A percentile compares a stretch with the other conserved stretches of the same genome.
Evolutionary conservation across 2,113 vertebrate species (phyloP).

Genomic region (Hippolais icterina): DNA sequence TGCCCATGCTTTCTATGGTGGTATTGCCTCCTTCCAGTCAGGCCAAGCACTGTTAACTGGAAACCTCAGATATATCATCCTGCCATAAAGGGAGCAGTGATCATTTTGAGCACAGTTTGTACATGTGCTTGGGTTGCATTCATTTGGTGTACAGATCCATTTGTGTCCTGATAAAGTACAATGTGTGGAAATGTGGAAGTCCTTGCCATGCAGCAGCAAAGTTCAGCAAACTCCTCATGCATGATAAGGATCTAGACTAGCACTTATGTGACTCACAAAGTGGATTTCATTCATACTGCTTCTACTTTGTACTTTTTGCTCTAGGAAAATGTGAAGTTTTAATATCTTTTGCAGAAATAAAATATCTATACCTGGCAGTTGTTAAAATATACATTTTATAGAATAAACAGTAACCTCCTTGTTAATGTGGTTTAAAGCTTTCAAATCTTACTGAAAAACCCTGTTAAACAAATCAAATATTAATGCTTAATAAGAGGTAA

Average conservation of each 20-base stretch:
- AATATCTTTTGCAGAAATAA: background rate
- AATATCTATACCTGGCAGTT: background rate
- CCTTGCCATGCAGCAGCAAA: background rate
- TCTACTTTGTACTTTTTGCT: background rate
- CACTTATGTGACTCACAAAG: background rate
- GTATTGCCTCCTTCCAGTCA: background rate
- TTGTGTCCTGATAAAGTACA: background rate
- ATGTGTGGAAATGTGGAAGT: background rate
- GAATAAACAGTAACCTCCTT: conserved; percentile 4
- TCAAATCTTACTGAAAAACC: background rate
- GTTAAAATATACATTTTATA: conserved; percentile 41
- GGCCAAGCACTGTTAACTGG: background rate
- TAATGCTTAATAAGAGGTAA: conserved; percentile 60
- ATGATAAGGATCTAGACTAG: background rate
- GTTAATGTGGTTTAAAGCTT: conserved; percentile 34
- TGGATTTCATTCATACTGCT: background rate
- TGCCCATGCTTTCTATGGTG: background rate
- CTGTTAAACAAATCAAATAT: conserved; percentile 66
- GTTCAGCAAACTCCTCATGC: background rate
- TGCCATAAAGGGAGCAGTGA: background rate
- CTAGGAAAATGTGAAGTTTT: background rate
- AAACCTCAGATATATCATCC: background rate
- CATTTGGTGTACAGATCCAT: background rate
- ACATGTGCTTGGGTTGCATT: background rate
- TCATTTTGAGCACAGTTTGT: background rate